Evolutionary conservation across 2,888 invertebrate species (phyloP).

Genomic region (Chymomyza procnemis): DNA sequence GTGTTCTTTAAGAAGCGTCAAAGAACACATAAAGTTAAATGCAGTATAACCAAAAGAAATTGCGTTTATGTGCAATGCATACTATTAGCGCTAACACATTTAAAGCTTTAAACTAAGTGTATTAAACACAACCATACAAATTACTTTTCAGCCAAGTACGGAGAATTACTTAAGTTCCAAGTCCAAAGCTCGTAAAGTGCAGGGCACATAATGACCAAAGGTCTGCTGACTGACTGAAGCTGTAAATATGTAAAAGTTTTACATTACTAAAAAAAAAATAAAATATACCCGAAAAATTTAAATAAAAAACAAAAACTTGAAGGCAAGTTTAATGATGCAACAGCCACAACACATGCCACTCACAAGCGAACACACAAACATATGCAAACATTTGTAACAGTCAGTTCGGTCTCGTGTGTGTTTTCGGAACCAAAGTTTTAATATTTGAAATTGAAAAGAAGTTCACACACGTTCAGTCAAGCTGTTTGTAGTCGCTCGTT

Average conservation of each 20-base stretch:
- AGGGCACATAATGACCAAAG: neutral
- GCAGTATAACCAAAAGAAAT: too few species aligned
- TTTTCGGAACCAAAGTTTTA: neutral
- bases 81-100: constrained; percentile 26
- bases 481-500: constrained; percentile 2
- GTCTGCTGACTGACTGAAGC: neutral
- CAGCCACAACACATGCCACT: neutral
- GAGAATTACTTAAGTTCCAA: neutral
- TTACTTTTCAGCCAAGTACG: constrained; percentile 11
- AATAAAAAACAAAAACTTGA: neutral
- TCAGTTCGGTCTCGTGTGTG: constrained; percentile 2
- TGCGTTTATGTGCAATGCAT: too few species aligned
- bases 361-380: neutral
- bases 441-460: constrained; percentile 3
- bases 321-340: neutral
- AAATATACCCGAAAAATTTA: neutral
- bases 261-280: neutral
- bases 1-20: too few species aligned
- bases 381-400: constrained; percentile 12
- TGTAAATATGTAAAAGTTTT: neutral
- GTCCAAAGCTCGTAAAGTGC: neutral
- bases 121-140: constrained; percentile 33
- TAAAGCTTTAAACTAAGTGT: constrained; percentile 20
- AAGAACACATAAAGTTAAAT: too few species aligned
- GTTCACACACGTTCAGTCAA: neutral